Percentiles rank a stretch among this genome's conserved stretches.
These are phyloP conservation scores for Manduca sexta DNA, from an alignment of 1,140 invertebrate species.

Conservation along the genomic window DNA sequence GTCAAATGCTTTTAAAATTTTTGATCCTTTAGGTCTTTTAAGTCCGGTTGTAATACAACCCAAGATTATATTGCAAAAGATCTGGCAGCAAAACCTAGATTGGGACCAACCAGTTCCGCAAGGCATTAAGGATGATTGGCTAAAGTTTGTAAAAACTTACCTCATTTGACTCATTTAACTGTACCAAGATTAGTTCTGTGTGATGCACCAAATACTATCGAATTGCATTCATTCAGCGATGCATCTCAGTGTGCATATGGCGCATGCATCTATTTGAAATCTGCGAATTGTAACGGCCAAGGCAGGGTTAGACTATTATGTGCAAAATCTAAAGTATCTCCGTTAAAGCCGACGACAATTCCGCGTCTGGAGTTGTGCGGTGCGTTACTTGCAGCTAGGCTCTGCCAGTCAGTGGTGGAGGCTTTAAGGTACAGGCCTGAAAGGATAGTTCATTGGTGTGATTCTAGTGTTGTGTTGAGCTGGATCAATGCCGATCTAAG, in stretches of 20 bases:
- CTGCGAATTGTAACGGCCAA: background rate
- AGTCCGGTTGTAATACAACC: constrained; percentile 21
- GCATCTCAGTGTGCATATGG: constrained; percentile 9
- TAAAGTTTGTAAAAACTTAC: constrained; percentile 6
- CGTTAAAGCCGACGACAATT: constrained; percentile 30
- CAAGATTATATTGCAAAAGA: constrained; percentile 38
- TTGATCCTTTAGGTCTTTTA: constrained; percentile 47
- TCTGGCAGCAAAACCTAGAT: constrained; percentile 31
- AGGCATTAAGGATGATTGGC: constrained; percentile 10
- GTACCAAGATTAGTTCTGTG: constrained; percentile 5
- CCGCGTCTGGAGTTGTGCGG: constrained; percentile 40
- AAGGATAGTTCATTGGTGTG: constrained; percentile 25
- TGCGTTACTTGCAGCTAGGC: background rate
- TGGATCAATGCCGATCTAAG: constrained; percentile 40
- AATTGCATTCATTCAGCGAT: constrained; percentile 16
- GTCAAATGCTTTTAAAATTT: constrained; percentile 25
- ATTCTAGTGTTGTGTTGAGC: constrained; percentile 47
- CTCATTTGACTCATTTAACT: constrained; percentile 1
- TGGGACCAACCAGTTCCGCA: constrained; percentile 27
- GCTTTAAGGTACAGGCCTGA: constrained; percentile 1
- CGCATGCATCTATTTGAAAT: constrained; percentile 14
- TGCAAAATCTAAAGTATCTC: constrained; percentile 41
- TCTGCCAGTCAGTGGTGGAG: background rate
- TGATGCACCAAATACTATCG: background rate
- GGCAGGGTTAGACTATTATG: constrained; percentile 14